Conservation (phyloP, 2,888 invertebrate species). For the Hypercompe scribonia region DNA sequence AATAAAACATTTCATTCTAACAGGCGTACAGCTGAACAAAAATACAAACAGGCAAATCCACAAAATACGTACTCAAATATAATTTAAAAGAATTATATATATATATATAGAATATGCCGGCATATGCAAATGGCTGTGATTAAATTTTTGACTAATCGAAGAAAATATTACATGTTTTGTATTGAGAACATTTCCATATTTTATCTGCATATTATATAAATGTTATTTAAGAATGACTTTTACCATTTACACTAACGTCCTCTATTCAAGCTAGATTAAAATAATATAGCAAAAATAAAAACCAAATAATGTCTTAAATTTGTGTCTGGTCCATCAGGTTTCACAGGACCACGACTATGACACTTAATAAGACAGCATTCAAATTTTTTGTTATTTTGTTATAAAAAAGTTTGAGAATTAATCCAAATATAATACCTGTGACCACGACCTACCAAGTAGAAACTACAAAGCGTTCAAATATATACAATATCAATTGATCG, state of each 20-base stretch:
- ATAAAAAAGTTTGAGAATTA: too few relatives aligned
- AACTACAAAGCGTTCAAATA: neutral
- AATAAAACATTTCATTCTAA: neutral
- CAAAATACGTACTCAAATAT: slow-evolving; percentile 23
- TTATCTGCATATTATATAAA: neutral
- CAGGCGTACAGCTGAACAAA: neutral
- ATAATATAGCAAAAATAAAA: too few relatives aligned
- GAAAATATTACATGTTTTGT: slow-evolving; percentile 36
- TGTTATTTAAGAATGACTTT: neutral
- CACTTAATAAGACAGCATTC: too few relatives aligned
- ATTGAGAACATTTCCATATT: slow-evolving; percentile 28
- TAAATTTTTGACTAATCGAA: slow-evolving; percentile 38
- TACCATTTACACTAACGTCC: neutral
- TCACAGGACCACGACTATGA: too few relatives aligned
- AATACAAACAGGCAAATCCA: slow-evolving; percentile 17
- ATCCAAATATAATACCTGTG: too few relatives aligned
- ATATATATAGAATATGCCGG: too few relatives aligned
- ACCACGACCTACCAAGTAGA: too few relatives aligned
- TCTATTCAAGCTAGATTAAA: too few relatives aligned
- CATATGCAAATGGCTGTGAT: slow-evolving; percentile 43
- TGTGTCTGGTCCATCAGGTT: neutral
- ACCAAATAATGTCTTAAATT: too few relatives aligned
- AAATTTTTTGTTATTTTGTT: too few relatives aligned
- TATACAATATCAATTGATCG: neutral
- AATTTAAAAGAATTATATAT: too few relatives aligned